Base-by-base conservation (phyloP, 64 coral and sea anemone genomes). In the Hydrozoanthus tunicans region DNA sequence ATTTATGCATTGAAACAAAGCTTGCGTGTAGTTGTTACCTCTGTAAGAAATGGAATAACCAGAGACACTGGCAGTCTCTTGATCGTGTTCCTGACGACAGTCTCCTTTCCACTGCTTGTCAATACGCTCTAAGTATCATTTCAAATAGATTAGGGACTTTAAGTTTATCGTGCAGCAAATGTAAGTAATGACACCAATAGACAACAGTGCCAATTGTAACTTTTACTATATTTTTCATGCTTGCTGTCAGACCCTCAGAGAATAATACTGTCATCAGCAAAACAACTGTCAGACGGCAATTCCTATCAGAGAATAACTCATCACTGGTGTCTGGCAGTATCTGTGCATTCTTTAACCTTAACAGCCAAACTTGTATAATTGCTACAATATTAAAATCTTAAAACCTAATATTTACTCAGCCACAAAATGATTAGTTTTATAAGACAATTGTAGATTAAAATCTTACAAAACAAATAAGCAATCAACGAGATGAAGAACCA, bases 31-130 rank as follows among this genome's bases (percentile, higher is more conserved):
- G 84, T 73, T 63, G 84, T 73, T 63, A 99, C 96, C 92, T 99
- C 96, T 85, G 77, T 95, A 7, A 96, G 63, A 62, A 99, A 94
- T 4, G 96, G 94, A 81, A 99, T 70, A 5, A 95, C 61, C 10
- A 95, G 91, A 23, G 61, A 80, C 6, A 99, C 90, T 7, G 96
- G 96, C 59, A 99, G 86, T 75, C 91, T 77, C 51, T 62, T 91
- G 25, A 99, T 73, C 68, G 96, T 99, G 75, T 93, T 95, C 58
- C 80, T 77, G 58, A 99, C 89, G 43, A 96, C 17, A 20, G 58
- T 58, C n/a, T 89, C 84, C 58, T 94, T 98, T 9, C 61, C 51
- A 64, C 77, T 79, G 43, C 81, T 72, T 43, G n/a, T 77, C 43
- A 99, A 66, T 9, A 95, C 96, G 91, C 77, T 92, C 96, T 99